phyloP scores from a whole-genome alignment of 2,888 invertebrate genomes.

The Leucania comma region DNA sequence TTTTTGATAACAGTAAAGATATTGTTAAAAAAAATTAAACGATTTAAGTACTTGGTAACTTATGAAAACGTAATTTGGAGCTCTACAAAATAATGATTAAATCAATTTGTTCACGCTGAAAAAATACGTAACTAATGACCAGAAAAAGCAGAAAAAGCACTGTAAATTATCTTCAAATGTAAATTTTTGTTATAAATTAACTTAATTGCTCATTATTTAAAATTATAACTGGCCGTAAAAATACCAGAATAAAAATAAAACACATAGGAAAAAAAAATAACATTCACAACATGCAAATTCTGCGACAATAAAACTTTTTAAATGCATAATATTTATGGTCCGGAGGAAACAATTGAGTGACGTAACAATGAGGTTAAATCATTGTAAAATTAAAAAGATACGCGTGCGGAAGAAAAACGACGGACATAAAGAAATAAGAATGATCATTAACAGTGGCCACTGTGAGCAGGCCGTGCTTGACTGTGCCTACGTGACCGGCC shows the following conservation, averaged over 20 bases:
- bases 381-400: constrained; percentile 50
- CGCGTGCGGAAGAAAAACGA: constrained; percentile 50
- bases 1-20: neutral
- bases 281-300: constrained; percentile 40
- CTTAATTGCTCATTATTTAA: constrained; percentile 17
- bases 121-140: too few relatives aligned
- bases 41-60: neutral
- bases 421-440: constrained; percentile 23
- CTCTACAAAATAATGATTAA: neutral
- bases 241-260: constrained; percentile 1
- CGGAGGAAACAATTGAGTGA: constrained; percentile 48
- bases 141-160: constrained; percentile 4
- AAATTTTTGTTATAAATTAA: constrained; percentile 25
- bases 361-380: constrained; percentile 46
- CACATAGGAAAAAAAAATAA: constrained; percentile 18
- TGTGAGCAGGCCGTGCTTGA: constrained; percentile 10
- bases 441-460: constrained; percentile 22
- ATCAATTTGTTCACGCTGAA: neutral
- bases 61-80: neutral
- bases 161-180: constrained; percentile 22
- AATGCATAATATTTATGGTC: constrained; percentile 39
- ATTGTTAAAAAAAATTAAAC: neutral
- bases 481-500: constrained; percentile 44
- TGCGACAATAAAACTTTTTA: constrained; percentile 38
- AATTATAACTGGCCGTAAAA: constrained; percentile 5